These are phyloP conservation scores for Nephrotoma appendiculata DNA, from an alignment of 2,888 invertebrate species.

Conservation along the genomic window DNA sequence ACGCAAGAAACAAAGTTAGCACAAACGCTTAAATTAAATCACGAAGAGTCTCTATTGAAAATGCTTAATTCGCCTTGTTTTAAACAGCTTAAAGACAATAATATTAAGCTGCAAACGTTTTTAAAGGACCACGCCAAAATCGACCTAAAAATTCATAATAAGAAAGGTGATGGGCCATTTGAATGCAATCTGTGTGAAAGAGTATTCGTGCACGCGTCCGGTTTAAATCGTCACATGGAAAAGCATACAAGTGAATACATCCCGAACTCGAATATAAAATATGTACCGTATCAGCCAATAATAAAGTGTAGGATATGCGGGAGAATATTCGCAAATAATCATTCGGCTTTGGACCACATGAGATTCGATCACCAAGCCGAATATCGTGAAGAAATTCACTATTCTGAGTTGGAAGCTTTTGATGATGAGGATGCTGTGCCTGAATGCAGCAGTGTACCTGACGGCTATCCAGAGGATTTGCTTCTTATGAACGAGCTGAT, in stretches of 20 bases:
- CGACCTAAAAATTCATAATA: slow-evolving; percentile 10
- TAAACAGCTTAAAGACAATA: slow-evolving; percentile 26
- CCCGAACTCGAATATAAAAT: slow-evolving; percentile 15
- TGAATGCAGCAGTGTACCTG: background rate
- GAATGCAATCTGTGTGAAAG: slow-evolving; percentile 30
- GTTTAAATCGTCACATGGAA: slow-evolving; percentile 29
- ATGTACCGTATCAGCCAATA: slow-evolving; percentile 14
- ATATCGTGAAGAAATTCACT: slow-evolving; percentile 7
- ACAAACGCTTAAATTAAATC: background rate
- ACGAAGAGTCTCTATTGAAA: background rate
- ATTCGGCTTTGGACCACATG: slow-evolving; percentile 20
- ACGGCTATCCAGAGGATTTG: background rate
- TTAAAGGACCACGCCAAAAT: slow-evolving; percentile 28
- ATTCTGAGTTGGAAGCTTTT: slow-evolving; percentile 12
- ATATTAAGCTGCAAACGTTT: slow-evolving; percentile 26
- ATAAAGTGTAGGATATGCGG: slow-evolving; percentile 27
- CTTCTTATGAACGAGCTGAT: background rate
- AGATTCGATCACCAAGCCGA: slow-evolving; percentile 17
- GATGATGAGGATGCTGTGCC: background rate
- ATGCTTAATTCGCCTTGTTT: slow-evolving; percentile 17
- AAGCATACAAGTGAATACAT: slow-evolving; percentile 29
- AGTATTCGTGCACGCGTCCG: slow-evolving; percentile 31
- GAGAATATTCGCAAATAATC: slow-evolving; percentile 19
- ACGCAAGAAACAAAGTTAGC: background rate
- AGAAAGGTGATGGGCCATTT: slow-evolving; percentile 23